Conservation (phyloP, 2,113 vertebrate genomes). For the Atlantisia rogersi region DNA sequence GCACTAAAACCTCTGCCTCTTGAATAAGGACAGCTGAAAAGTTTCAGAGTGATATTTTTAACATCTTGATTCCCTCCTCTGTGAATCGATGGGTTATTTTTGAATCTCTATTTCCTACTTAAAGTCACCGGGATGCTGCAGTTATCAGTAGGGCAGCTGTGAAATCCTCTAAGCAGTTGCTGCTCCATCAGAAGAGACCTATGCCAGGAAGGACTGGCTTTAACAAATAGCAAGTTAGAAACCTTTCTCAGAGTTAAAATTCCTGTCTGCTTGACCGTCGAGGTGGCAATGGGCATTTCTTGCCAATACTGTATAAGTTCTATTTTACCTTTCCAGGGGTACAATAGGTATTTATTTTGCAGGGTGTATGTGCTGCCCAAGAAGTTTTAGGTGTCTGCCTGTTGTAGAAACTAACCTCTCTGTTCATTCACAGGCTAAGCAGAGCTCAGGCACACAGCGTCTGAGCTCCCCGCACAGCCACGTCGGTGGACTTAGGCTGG, state of each 20-base stretch:
- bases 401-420: not conserved
- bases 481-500: not conserved
- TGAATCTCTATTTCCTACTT: not conserved
- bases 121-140: fast-evolving
- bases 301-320: fast-evolving
- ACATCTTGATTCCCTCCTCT: not conserved
- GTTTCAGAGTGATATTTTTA: not conserved
- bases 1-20: not conserved
- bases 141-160: not conserved
- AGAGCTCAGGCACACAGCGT: not conserved
- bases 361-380: not conserved
- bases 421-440: slow-evolving; percentile 33
- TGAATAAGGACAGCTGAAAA: not conserved
- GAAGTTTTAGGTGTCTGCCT: not conserved
- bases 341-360: not conserved
- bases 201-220: not conserved
- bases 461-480: slow-evolving; percentile 1
- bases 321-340: fast-evolving
- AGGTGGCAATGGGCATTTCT: fast-evolving
- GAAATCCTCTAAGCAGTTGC: not conserved
- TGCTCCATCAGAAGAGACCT: not conserved
- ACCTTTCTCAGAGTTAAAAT: not conserved
- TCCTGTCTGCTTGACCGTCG: not conserved
- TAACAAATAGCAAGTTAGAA: not conserved
- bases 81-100: not conserved